A percentile compares a stretch with the other conserved stretches of the same genome.
These are phyloP conservation scores for Aurelia aurita complex sp. Pacific DNA, from an alignment of 30 jellyfish, hydroid and myxozoan species.

Conservation along the genomic window DNA sequence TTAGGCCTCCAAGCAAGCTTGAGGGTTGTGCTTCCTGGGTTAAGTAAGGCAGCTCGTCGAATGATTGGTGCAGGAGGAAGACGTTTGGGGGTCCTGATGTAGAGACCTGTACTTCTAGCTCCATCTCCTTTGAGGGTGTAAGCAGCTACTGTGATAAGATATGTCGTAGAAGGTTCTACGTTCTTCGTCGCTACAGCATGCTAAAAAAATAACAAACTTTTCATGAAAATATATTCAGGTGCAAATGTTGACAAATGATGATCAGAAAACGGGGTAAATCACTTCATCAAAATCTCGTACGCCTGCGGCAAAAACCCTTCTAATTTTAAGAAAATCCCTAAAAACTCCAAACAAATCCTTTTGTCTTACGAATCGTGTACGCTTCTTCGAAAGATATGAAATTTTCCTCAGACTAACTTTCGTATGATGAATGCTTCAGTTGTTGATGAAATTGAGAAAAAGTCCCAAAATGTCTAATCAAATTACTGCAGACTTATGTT, in stretches of 20 bases:
- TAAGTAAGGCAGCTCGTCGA: conserved; percentile 47
- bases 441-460: too few relatives aligned
- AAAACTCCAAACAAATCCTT: too few relatives aligned
- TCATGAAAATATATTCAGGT: background rate
- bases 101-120: conserved; percentile 48
- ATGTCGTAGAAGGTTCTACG: conserved; percentile 65
- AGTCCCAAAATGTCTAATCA: too few relatives aligned
- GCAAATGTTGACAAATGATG: background rate
- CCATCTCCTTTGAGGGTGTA: conserved; percentile 93
- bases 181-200: conserved; percentile 64
- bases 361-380: too few relatives aligned
- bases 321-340: too few relatives aligned
- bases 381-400: too few relatives aligned
- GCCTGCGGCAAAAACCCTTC: too few relatives aligned
- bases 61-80: conserved; percentile 87
- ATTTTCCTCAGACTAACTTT: too few relatives aligned
- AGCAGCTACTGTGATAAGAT: conserved; percentile 92
- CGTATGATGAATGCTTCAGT: too few relatives aligned
- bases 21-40: conserved; percentile 42
- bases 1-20: conserved; percentile 85
- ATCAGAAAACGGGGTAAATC: background rate
- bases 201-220: conserved; percentile 28
- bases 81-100: conserved; percentile 84
- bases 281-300: too few relatives aligned
- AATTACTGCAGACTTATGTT: too few relatives aligned